These are phyloP conservation scores for Sandelia bainsii DNA, from an alignment of 2,797 vertebrate species.

Conservation along the genomic window DNA sequence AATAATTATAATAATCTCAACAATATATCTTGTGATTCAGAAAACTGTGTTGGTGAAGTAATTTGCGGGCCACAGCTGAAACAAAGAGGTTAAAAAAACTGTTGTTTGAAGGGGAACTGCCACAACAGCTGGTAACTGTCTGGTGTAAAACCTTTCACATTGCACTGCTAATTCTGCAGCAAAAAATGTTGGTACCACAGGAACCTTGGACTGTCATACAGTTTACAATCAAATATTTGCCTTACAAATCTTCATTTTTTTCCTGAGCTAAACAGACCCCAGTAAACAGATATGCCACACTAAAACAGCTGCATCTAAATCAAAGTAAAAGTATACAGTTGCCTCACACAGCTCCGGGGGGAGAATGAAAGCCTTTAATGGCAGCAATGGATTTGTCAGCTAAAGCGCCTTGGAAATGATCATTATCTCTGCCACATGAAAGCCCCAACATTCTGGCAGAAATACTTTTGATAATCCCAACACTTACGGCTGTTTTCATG, in stretches of 20 bases:
- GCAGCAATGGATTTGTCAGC: constrained; percentile 58
- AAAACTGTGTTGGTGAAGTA: neutral
- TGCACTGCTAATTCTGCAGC: neutral
- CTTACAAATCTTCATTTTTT: constrained; percentile 30
- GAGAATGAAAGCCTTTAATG: constrained; percentile 53
- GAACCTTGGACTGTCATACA: neutral
- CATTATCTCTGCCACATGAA: constrained; percentile 71
- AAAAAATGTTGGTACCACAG: constrained; percentile 11
- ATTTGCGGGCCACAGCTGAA: neutral
- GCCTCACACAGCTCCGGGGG: constrained; percentile 52
- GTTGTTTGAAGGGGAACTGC: no score
- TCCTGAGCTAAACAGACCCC: constrained; percentile 17
- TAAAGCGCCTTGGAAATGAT: constrained; percentile 63
- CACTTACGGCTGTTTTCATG: constrained; percentile 66
- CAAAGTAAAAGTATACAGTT: constrained; percentile 43
- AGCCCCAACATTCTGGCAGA: constrained; percentile 52
- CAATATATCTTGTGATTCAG: neutral
- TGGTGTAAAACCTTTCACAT: neutral
- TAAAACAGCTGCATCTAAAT: constrained; percentile 45
- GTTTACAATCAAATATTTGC: constrained; percentile 16
- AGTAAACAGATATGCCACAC: constrained; percentile 32
- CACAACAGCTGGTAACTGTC: neutral
- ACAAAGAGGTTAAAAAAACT: neutral
- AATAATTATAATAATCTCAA: neutral
- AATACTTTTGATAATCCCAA: constrained; percentile 66